These are phyloP conservation scores for Buteo buteo DNA, from an alignment of 2,113 vertebrate species.

Conservation along the genomic window DNA sequence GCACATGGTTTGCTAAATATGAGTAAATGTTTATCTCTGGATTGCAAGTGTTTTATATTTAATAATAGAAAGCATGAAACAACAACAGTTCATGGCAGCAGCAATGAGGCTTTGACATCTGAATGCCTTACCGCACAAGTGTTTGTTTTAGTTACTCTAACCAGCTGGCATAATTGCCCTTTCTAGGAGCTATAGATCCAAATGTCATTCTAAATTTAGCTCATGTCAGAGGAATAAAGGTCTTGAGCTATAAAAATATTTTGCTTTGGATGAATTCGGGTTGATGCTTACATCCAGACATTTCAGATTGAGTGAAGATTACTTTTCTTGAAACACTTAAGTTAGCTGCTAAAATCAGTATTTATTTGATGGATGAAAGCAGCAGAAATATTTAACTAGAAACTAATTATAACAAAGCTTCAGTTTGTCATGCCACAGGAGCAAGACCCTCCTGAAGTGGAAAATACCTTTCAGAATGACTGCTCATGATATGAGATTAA, in stretches of 20 bases:
- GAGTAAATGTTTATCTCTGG: constrained; percentile 20
- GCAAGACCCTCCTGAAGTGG: background rate
- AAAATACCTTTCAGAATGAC: background rate
- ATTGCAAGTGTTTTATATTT: constrained; percentile 2
- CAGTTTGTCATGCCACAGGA: background rate
- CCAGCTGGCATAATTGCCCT: constrained; percentile 67
- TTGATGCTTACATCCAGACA: background rate
- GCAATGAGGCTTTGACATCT: constrained; percentile 40
- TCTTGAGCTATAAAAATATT: constrained; percentile 60
- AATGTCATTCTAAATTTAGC: constrained; percentile 70
- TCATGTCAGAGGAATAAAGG: constrained; percentile 45
- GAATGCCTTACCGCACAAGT: constrained; percentile 39
- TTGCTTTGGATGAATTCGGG: constrained; percentile 41
- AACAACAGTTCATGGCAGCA: background rate
- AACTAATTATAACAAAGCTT: constrained; percentile 11
- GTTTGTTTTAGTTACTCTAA: constrained; percentile 72
- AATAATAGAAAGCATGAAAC: constrained; percentile 48
- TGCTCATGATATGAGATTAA: background rate
- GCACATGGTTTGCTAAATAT: background rate
- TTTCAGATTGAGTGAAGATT: background rate
- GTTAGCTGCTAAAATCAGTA: background rate
- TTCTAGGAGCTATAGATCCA: constrained; percentile 61
- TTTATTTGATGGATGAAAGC: background rate
- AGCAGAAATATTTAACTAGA: background rate
- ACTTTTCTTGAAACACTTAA: background rate